Base-by-base conservation (phyloP, 35 echinoderm and acorn worm species). In the Patiria miniata region DNA sequence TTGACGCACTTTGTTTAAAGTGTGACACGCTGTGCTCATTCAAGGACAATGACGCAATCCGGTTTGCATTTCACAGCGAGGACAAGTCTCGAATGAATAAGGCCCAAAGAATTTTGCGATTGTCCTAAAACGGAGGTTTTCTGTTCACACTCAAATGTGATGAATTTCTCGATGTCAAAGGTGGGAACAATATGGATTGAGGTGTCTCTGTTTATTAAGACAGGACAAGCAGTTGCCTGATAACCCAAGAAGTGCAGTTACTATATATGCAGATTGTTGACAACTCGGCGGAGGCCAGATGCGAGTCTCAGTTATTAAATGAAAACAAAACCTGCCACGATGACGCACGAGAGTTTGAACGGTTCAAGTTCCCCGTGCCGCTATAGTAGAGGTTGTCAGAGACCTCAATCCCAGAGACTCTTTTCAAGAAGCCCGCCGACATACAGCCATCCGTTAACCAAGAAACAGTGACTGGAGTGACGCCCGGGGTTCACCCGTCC, bases 121-220 rank as follows among this genome's bases (percentile, higher is more conserved):
- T 47, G 42, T 12, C 42, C 12, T 47, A 47, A 47, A 47, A 47
- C 12, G 42, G 42, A 47, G 42, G 42, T 12, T 47, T 47, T 4
- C 12, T n/a, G n/a, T 47, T 47, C 42, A 47, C 42, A 47, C 42
- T 47, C 30, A 36, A 73, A 73, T 73, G 7, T 73, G 65, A 73
- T 73, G 34, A 73, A 73, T 73, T 73, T 73, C 26, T 73, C 65
- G 10, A 23, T 73, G 65, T 73, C 65, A 73, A 73, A 73, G 65
- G 65, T 73, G 22, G 65, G 65, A 73, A 73, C 65, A 73, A 36
- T 73, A 73, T 73, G 65, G 65, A 73, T 73, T 73, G 65, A 73
- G 34, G 34, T 32, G 65, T 0, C 65, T 73, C 26, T 73, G 65
- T 73, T 73, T 73, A 73, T 73, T 73, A 73, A 73, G 65, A 73